Percentiles rank a stretch among this genome's conserved stretches.
Conservation (phyloP, 53 echinoderm and acorn worm genomes). For the Actinopyga echinites region DNA sequence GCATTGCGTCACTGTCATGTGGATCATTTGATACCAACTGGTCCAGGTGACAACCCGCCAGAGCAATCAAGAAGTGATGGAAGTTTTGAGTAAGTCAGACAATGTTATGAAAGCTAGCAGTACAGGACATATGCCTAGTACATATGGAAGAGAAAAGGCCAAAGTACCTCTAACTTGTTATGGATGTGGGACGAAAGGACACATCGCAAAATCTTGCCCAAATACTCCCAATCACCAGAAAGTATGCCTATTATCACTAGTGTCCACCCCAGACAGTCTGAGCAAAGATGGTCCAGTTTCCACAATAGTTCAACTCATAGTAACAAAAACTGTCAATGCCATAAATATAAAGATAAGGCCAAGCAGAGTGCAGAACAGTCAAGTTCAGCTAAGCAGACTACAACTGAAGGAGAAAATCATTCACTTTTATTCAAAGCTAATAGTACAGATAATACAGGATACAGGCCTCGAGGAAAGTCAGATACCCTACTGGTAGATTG, state of each 20-base stretch:
- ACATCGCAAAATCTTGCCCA: not conserved
- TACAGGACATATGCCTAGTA: not conserved
- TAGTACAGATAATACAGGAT: not conserved
- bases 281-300: not conserved
- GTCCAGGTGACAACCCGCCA: no score
- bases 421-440: not conserved
- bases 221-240: not conserved
- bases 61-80: no score
- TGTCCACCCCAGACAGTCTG: no score
- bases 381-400: no score
- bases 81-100: constrained; percentile 18
- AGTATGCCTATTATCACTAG: no score
- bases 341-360: not conserved
- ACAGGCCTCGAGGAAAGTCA: no score
- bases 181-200: not conserved
- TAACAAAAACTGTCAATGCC: not conserved
- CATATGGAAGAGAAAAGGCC: no score
- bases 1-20: no score
- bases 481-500: constrained; percentile 39
- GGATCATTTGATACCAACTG: no score
- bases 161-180: not conserved
- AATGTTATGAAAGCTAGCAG: not conserved
- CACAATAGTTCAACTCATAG: not conserved
- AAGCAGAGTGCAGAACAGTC: not conserved
- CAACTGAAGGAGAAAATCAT: not conserved